Percentiles rank a stretch among this genome's conserved stretches.
phyloP scores from a whole-genome alignment of 2,888 invertebrate genomes.

The Endotricha flammealis region DNA sequence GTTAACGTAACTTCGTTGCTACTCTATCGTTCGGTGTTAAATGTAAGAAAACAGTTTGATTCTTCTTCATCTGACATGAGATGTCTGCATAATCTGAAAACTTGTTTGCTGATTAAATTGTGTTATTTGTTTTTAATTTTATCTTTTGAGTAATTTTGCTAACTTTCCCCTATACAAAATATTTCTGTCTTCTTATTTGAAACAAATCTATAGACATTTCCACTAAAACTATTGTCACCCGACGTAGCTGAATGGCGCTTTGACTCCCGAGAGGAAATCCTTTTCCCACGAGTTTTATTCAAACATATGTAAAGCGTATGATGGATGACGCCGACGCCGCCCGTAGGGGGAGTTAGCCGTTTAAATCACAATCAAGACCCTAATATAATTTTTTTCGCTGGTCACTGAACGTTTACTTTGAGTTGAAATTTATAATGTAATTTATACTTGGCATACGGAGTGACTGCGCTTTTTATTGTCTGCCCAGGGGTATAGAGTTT shows the following conservation, averaged over 20 bases:
- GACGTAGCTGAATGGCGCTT: conserved; percentile 56
- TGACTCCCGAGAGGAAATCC: conserved; percentile 77
- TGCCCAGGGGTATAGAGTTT: conserved; percentile 54
- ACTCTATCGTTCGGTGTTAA: too few species aligned
- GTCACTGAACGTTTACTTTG: conserved; percentile 53
- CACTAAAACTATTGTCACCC: conserved; percentile 38
- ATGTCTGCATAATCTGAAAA: too few species aligned
- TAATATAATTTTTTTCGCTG: conserved; percentile 66
- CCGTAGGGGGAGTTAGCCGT: conserved; percentile 55
- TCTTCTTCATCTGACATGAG: too few species aligned
- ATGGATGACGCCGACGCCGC: conserved; percentile 59
- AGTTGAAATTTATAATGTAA: conserved; percentile 71
- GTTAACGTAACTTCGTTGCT: too few species aligned
- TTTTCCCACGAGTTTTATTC: conserved; percentile 79
- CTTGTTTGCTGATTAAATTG: too few species aligned
- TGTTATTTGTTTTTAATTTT: too few species aligned
- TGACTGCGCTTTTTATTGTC: conserved; percentile 68
- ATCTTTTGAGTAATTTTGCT: too few species aligned
- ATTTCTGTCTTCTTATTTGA: neutral
- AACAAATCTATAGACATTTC: neutral
- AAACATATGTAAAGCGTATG: conserved; percentile 80
- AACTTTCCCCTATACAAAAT: too few species aligned
- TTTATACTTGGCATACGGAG: conserved; percentile 66
- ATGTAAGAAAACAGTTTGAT: too few species aligned
- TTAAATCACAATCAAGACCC: conserved; percentile 73